Base-by-base conservation (phyloP, 2,888 invertebrate species). In the Deilephila porcellus region DNA sequence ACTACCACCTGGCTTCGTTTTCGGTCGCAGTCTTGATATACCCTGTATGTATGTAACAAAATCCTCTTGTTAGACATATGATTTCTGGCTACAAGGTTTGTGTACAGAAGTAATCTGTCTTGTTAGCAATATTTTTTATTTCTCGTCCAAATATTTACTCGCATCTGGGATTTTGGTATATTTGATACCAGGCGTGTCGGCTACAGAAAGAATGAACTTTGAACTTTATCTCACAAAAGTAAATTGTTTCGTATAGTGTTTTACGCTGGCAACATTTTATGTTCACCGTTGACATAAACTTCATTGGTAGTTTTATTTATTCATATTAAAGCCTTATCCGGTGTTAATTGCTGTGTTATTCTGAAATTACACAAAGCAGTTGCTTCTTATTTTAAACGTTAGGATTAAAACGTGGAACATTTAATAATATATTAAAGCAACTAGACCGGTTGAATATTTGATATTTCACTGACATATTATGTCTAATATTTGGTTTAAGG, bases 101-200 rank as follows among this genome's bases (percentile, higher is more conserved):
- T 67, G 45, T 67, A 25, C 25, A 67, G 52, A 67, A 25, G 20
- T 52, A 32, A 70, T 45, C n/a, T 2, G 11, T 70, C 70, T 74
- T 73, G 73, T 74, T 64, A 73, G 67, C 72, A 70, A 25, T n/a
- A 45, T 72, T 72, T 74, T 20, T 32, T 64, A 71, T 34, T 52
- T 52, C 70, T 8, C 32, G 70, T 45, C 19, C 60, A 70, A 71
- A 74, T 74, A 64, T 74, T 74, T 71, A 60, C 71, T 62, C 53
- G 62, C 20, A 67, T 52, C 45, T 29, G 17, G 67, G 67, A 67
- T 52, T 52, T 67, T 29, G 25, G 67, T 52, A 52, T 67, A 25
- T 67, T 20, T 34, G 63, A 34, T 4, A 64, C 45, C 20, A 8
- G 11, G 11, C 37, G 4, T 45, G 45, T 11, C 64, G 11, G 4